Percentiles rank a stretch among this genome's conserved stretches.
phyloP scores from a whole-genome alignment of 2,113 vertebrate species.

The Corythornis vintsioides region DNA sequence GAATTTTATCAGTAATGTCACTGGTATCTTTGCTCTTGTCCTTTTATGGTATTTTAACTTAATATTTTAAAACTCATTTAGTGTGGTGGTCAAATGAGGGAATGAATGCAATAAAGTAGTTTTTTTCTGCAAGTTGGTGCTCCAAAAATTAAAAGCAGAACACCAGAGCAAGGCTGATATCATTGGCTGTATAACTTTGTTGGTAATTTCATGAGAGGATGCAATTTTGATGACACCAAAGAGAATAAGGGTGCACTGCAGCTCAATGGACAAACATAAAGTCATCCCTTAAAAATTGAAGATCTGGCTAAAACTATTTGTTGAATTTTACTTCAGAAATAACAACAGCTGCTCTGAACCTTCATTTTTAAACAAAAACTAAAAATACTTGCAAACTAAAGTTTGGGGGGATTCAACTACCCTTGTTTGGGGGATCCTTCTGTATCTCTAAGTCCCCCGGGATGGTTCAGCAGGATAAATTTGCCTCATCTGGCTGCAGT shows the following conservation, averaged over 20 bases:
- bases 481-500: conserved; percentile 17
- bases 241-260: not conserved
- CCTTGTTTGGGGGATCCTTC: not conserved
- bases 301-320: not conserved
- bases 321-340: not conserved
- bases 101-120: not conserved
- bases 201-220: not conserved
- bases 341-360: not conserved
- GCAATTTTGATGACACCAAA: not conserved
- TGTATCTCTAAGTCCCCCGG: not conserved
- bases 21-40: not conserved
- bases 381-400: not conserved
- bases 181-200: not conserved
- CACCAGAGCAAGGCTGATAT: not conserved
- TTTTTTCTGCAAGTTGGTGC: not conserved
- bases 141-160: not conserved
- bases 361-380: not conserved
- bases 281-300: not conserved
- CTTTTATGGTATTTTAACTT: not conserved
- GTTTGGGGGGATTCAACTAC: too few species aligned
- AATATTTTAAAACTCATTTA: not conserved
- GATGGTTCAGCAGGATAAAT: conserved; percentile 11
- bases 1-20: not conserved
- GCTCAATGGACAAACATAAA: not conserved
- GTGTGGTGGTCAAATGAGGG: not conserved